phyloP scores from a whole-genome alignment of 2,888 invertebrate species.

The Pyrochroa serraticornis region DNA sequence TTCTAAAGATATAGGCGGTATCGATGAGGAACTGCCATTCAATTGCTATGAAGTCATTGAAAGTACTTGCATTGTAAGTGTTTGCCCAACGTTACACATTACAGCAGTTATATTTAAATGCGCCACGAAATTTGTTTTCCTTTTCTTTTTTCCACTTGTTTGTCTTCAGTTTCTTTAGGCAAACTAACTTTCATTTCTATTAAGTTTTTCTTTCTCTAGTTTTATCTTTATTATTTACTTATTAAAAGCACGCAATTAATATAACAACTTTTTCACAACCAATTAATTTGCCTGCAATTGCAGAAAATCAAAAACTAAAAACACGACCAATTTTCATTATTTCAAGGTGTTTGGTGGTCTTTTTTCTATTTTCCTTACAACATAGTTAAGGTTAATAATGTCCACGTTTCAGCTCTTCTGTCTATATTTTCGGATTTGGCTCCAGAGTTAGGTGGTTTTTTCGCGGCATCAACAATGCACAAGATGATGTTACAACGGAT shows the following conservation, averaged over 20 bases:
- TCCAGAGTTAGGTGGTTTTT: conserved; percentile 64
- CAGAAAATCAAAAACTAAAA: not conserved
- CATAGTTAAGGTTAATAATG: not conserved
- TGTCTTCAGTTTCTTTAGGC: too few relatives aligned
- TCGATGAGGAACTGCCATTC: conserved; percentile 67
- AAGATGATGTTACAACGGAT: conserved; percentile 65
- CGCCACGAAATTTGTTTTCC: conserved; percentile 10
- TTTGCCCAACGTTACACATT: not conserved
- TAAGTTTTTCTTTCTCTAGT: conserved; percentile 2
- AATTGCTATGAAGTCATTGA: conserved; percentile 57
- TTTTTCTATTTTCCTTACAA: conserved; percentile 1
- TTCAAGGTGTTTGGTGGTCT: not conserved
- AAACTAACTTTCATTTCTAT: not conserved
- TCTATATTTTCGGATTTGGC: conserved; percentile 61
- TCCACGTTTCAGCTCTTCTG: conserved; percentile 58
- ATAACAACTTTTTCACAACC: not conserved
- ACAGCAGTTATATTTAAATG: conserved; percentile 51
- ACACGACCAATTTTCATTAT: too few relatives aligned
- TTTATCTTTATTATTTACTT: not conserved
- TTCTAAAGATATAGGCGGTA: conserved; percentile 69
- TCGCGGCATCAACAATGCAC: conserved; percentile 69
- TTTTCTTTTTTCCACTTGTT: conserved; percentile 4
- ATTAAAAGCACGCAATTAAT: too few relatives aligned
- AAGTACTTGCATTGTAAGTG: conserved; percentile 56
- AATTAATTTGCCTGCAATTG: too few relatives aligned